Conservation (phyloP, 2,797 vertebrate genomes). For the Acanthurus leucopareius region DNA sequence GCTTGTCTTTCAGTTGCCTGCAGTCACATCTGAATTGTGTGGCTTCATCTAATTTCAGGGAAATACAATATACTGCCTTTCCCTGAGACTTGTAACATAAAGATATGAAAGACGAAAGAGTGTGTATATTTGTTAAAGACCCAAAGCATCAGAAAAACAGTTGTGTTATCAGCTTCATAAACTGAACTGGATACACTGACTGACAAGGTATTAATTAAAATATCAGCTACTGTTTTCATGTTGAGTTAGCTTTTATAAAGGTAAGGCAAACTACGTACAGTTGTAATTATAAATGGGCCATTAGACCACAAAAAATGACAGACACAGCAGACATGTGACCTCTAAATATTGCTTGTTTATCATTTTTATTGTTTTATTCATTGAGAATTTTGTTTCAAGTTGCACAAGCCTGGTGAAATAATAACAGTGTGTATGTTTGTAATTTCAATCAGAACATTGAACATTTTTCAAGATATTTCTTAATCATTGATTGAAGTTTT, state of each 20-base stretch:
- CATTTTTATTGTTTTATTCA: constrained; percentile 10
- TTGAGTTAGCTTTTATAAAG: neutral
- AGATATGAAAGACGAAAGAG: neutral
- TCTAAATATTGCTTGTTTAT: constrained; percentile 2
- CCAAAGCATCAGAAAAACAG: neutral
- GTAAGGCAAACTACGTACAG: neutral
- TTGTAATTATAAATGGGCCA: neutral
- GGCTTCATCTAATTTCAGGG: neutral
- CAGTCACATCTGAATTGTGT: neutral
- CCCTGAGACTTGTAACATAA: neutral
- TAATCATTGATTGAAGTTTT: neutral
- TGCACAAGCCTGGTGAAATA: too few species aligned
- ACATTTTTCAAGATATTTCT: constrained; percentile 2
- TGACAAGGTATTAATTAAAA: neutral
- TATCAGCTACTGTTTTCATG: neutral
- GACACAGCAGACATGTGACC: neutral
- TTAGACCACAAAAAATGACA: neutral
- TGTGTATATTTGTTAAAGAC: neutral
- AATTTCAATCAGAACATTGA: neutral
- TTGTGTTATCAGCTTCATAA: neutral
- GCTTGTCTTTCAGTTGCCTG: neutral
- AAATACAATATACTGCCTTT: too few species aligned
- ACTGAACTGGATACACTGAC: neutral
- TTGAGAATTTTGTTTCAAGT: neutral
- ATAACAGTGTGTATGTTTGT: neutral